These are phyloP conservation scores for Ophion costatus DNA, from an alignment of 2,888 invertebrate genomes.

Conservation along the genomic window DNA sequence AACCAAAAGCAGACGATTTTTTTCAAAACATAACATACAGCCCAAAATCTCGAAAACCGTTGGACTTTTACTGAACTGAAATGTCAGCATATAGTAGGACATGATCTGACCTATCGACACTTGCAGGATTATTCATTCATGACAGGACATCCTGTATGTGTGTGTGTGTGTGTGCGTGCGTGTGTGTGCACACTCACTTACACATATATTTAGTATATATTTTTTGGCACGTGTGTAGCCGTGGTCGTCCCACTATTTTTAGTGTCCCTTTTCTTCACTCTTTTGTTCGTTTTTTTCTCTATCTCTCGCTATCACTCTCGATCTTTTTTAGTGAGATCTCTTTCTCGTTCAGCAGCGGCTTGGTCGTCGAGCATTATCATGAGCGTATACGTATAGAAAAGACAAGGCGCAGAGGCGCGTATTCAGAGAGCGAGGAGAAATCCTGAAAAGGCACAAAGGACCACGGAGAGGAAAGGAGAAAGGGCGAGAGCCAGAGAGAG, in stretches of 20 bases:
- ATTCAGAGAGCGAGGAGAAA: constrained; percentile 71
- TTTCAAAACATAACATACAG: too few species aligned
- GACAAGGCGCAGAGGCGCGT: constrained; percentile 42
- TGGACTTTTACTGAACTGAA: too few species aligned
- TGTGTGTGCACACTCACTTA: too few species aligned
- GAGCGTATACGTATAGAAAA: constrained; percentile 11
- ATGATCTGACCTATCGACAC: too few species aligned
- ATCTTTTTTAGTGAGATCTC: constrained; percentile 23
- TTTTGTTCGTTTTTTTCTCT: constrained; percentile 21
- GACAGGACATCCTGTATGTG: too few species aligned
- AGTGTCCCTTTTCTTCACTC: constrained; percentile 42
- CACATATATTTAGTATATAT: too few species aligned
- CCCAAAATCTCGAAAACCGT: too few species aligned
- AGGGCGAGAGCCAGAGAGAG: not conserved
- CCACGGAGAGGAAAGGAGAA: constrained; percentile 39
- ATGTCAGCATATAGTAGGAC: too few species aligned
- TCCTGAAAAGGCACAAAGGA: constrained; percentile 81
- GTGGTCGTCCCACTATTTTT: constrained; percentile 42
- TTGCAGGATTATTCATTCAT: too few species aligned
- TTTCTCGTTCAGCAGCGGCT: constrained; percentile 41
- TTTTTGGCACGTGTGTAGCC: constrained; percentile 55
- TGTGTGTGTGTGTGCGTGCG: too few species aligned
- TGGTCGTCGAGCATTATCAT: constrained; percentile 55
- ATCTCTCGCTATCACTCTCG: constrained; percentile 4
- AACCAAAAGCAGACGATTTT: too few species aligned